Evolutionary conservation across 2,888 invertebrate genomes (phyloP).

Genomic region (Sarcophaga rosellei): DNA sequence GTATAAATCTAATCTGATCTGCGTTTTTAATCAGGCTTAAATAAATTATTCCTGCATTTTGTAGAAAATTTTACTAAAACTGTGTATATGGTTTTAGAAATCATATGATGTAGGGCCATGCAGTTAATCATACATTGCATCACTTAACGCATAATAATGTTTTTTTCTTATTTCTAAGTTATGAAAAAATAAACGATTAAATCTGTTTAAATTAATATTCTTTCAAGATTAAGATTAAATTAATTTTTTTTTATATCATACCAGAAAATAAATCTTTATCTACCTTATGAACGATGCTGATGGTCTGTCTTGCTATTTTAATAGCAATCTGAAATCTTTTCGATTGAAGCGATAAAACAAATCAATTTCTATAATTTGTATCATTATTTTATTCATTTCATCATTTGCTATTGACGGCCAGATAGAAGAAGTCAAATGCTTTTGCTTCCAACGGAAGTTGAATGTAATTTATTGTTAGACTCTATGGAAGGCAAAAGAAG

Average conservation of each 20-base stretch:
- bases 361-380: constrained; percentile 57
- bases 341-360: constrained; percentile 48
- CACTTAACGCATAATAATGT: too few species aligned
- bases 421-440: constrained; percentile 21
- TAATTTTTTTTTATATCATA: constrained; percentile 28
- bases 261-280: neutral
- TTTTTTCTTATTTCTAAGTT: too few species aligned
- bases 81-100: too few species aligned
- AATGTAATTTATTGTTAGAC: neutral
- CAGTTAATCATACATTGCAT: too few species aligned
- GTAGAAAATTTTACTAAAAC: too few species aligned
- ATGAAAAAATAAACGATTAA: too few species aligned
- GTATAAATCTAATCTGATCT: too few species aligned
- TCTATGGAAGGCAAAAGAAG: neutral
- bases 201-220: constrained; percentile 17
- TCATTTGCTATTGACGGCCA: neutral
- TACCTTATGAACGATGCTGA: constrained; percentile 6
- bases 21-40: too few species aligned
- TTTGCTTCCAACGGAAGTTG: constrained; percentile 59
- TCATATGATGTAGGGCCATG: too few species aligned
- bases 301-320: neutral
- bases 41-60: too few species aligned
- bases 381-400: constrained; percentile 41
- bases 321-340: constrained; percentile 38
- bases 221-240: constrained; percentile 34